Percentiles rank a stretch among this genome's conserved stretches.
These are phyloP conservation scores for Meta bourneti DNA, from an alignment of 2,888 invertebrate species.

Conservation along the genomic window DNA sequence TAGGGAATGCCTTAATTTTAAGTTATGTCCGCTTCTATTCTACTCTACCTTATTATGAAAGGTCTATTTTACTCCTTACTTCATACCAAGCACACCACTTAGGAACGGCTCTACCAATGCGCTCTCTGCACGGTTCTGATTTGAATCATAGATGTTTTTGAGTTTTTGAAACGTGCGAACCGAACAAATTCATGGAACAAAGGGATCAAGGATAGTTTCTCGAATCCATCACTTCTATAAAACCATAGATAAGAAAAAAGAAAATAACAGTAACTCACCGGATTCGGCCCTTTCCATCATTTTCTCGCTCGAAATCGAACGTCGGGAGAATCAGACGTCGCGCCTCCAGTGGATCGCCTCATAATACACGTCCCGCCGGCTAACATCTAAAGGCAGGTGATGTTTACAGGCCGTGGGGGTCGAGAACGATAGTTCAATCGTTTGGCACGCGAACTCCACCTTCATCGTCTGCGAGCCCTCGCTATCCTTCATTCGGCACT, in stretches of 20 bases:
- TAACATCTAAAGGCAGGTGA: background rate
- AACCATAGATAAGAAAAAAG: background rate
- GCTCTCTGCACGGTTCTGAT: too few species aligned
- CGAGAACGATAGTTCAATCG: slow-evolving; percentile 10
- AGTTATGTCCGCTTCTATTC: too few species aligned
- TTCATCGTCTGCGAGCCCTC: background rate
- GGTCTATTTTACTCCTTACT: too few species aligned
- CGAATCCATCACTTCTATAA: background rate
- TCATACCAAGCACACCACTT: too few species aligned
- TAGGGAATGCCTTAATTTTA: too few species aligned
- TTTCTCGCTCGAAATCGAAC: background rate
- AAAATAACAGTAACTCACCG: slow-evolving; percentile 27
- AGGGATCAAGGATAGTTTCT: too few species aligned
- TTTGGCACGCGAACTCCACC: slow-evolving; percentile 43
- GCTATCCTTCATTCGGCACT: background rate
- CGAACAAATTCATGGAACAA: too few species aligned
- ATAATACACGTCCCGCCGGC: too few species aligned
- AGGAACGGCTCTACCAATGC: too few species aligned
- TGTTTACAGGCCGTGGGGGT: background rate
- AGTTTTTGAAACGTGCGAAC: too few species aligned
- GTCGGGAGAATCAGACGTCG: background rate
- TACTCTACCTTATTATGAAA: too few species aligned
- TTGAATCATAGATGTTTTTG: too few species aligned
- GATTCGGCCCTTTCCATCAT: background rate
- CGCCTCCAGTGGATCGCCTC: background rate